Conservation (phyloP, 2,888 invertebrate species). For the Melikaiella ostensackeni region DNA sequence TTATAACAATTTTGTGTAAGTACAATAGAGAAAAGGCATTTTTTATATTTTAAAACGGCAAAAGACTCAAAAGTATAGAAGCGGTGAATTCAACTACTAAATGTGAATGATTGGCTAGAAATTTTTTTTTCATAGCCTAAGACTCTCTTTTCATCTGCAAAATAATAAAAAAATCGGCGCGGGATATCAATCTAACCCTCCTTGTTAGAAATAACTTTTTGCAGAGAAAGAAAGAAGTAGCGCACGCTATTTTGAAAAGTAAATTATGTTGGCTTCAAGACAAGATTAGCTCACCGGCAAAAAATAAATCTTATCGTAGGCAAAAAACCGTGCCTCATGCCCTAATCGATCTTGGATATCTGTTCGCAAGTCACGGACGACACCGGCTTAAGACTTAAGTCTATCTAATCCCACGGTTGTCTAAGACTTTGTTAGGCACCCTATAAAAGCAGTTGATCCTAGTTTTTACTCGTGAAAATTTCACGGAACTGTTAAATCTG, state of each 20-base stretch:
- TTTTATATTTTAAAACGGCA: too few relatives aligned
- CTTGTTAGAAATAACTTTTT: too few relatives aligned
- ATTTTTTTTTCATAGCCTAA: too few relatives aligned
- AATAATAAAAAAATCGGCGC: too few relatives aligned
- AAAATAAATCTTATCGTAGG: conserved; percentile 12
- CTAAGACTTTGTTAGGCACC: conserved; percentile 35
- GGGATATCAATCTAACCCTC: too few relatives aligned
- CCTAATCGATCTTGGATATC: conserved; percentile 25
- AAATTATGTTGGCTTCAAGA: background rate
- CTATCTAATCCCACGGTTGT: conserved; percentile 36
- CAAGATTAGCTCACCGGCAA: background rate
- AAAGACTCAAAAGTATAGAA: too few relatives aligned
- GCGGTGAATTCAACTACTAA: too few relatives aligned
- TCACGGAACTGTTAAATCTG: conserved; percentile 5
- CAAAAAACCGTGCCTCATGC: conserved; percentile 9
- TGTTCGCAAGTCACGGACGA: conserved; percentile 35
- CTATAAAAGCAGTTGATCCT: conserved; percentile 29
- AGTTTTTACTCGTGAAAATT: conserved; percentile 24
- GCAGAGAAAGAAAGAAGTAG: background rate
- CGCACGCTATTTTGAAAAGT: background rate
- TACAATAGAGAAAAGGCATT: too few relatives aligned
- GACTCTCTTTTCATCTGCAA: too few relatives aligned
- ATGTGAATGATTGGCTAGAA: too few relatives aligned
- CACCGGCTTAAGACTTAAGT: conserved; percentile 37
- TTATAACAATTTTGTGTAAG: too few relatives aligned